phyloP scores from a whole-genome alignment of 2,797 vertebrate genomes.

The Nyctalus aviator region DNA sequence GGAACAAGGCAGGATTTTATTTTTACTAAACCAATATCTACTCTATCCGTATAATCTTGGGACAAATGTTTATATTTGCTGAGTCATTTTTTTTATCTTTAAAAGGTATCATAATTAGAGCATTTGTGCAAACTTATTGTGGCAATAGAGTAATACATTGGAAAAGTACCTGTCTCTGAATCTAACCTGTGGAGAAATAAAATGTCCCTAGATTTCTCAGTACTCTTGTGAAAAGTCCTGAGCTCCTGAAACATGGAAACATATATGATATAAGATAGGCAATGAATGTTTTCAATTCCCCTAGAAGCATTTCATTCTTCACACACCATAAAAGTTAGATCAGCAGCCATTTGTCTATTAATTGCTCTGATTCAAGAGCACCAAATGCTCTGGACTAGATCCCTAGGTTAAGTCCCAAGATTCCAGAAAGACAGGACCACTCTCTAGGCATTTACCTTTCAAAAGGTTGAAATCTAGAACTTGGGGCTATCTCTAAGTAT shows the following conservation, averaged over 20 bases:
- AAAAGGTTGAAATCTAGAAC: background rate
- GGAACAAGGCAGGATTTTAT: background rate
- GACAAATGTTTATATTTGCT: background rate
- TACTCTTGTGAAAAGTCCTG: background rate
- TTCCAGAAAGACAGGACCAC: background rate
- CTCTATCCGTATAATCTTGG: background rate
- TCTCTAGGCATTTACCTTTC: background rate
- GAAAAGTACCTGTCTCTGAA: background rate
- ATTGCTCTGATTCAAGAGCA: background rate
- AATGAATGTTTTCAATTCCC: background rate
- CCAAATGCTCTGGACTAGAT: background rate
- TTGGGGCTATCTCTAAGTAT: background rate
- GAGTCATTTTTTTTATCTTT: slow-evolving; percentile 33
- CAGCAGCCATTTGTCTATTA: background rate
- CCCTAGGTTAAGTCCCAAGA: background rate
- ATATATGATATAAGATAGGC: background rate
- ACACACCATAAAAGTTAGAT: background rate
- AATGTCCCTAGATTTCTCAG: background rate
- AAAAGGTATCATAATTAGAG: slow-evolving; percentile 3
- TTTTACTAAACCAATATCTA: background rate
- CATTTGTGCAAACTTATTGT: background rate
- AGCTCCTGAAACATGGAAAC: background rate
- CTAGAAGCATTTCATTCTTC: background rate
- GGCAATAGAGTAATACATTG: background rate
- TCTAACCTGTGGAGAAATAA: background rate